Evolutionary conservation across 2,888 invertebrate species (phyloP).

Genomic region (Chirona hameri): DNA sequence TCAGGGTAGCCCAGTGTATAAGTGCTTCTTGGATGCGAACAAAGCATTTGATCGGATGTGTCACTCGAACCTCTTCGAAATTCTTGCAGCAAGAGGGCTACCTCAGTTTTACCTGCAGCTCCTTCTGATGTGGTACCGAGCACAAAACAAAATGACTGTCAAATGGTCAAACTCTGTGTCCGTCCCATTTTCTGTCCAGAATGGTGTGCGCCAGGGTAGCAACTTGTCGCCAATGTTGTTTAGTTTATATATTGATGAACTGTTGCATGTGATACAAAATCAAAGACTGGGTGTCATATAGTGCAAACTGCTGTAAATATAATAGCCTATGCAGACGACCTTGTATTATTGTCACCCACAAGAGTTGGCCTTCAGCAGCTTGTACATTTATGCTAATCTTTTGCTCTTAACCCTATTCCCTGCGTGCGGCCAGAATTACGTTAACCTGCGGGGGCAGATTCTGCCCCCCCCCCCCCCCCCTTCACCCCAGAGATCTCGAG

Average conservation of each 20-base stretch:
- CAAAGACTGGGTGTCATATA: neutral
- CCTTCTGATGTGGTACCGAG: neutral
- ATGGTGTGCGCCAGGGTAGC: neutral
- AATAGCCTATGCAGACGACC: neutral
- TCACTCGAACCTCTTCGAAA: neutral
- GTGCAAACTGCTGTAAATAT: neutral
- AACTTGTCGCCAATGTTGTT: neutral
- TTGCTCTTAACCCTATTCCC: no score
- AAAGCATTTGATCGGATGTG: neutral
- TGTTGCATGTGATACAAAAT: neutral
- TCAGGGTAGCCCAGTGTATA: neutral
- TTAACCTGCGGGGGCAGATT: no score
- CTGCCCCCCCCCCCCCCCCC: no score
- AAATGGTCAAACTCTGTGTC: neutral
- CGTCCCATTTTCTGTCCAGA: neutral
- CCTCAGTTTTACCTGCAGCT: neutral
- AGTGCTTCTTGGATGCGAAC: neutral
- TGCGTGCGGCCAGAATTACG: no score
- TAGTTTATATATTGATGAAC: neutral
- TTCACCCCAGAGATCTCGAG: no score
- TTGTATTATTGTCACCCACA: neutral
- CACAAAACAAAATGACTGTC: neutral
- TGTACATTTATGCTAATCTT: neutral
- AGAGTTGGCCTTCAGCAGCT: neutral
- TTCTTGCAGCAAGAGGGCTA: neutral